Conservation (phyloP, 2,113 vertebrate genomes). For the Myotis lucifugus region DNA sequence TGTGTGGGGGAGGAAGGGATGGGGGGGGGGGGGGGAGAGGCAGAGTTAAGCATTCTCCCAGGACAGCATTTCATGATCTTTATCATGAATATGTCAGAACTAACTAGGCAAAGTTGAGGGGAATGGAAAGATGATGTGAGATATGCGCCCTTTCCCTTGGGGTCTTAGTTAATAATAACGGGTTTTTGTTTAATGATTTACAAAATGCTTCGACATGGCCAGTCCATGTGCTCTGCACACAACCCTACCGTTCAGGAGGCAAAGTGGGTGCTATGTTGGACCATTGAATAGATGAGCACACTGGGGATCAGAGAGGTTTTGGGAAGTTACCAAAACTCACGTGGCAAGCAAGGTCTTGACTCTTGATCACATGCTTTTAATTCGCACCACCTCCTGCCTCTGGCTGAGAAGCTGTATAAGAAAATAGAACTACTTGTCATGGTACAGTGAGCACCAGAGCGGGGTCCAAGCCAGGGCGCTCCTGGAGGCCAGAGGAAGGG, state of each 20-base stretch:
- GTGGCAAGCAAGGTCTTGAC: background rate
- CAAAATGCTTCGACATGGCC: background rate
- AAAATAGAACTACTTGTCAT: background rate
- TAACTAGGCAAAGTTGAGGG: constrained; percentile 8
- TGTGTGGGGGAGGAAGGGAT: too few relatives aligned
- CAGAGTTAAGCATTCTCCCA: background rate
- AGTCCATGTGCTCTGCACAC: background rate
- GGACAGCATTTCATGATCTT: constrained; percentile 4
- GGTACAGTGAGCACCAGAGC: background rate
- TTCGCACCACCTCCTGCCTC: background rate
- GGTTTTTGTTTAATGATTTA: constrained; percentile 61
- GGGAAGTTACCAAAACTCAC: background rate
- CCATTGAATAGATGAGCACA: background rate
- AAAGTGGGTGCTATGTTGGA: background rate
- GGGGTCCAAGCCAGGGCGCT: background rate
- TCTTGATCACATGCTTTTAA: background rate
- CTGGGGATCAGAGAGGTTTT: background rate
- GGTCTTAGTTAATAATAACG: constrained; percentile 70
- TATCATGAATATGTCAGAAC: constrained; percentile 58
- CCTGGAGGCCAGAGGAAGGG: background rate
- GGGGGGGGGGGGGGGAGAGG: background rate
- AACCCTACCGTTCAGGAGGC: background rate
- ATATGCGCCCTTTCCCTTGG: background rate
- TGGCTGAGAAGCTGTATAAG: background rate
- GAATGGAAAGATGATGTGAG: constrained; percentile 19